phyloP scores from a whole-genome alignment of 2,888 invertebrate species.

The Ceriagrion tenellum region DNA sequence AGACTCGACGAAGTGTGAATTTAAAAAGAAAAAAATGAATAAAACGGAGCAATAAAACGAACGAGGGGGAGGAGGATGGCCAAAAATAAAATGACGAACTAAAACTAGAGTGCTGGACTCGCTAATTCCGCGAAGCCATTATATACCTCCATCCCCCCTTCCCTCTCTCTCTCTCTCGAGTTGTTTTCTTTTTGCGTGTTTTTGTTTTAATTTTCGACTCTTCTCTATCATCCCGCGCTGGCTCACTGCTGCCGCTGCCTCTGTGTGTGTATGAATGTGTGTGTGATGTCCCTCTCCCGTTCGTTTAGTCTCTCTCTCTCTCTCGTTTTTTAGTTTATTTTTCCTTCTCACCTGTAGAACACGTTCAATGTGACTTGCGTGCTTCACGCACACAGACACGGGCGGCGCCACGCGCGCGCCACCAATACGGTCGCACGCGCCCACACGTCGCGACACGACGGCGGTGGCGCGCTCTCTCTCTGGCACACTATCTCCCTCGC shows the following conservation, averaged over 20 bases:
- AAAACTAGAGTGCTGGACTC: slow-evolving; percentile 51
- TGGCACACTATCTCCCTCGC: slow-evolving; percentile 15
- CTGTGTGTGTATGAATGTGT: neutral
- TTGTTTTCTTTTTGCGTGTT: slow-evolving; percentile 52
- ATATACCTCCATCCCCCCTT: neutral
- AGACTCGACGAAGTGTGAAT: slow-evolving; percentile 65
- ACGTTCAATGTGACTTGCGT: slow-evolving; percentile 53
- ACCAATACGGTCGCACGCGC: neutral
- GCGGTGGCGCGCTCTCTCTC: neutral
- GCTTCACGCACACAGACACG: neutral
- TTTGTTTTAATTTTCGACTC: slow-evolving; percentile 30
- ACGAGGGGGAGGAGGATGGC: neutral
- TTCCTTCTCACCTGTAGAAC: slow-evolving; percentile 65
- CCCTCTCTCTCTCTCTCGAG: neutral
- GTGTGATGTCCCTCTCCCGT: neutral
- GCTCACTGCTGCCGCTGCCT: neutral
- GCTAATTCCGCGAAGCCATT: slow-evolving; percentile 65
- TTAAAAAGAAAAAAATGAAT: slow-evolving; percentile 37
- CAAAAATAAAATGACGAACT: slow-evolving; percentile 26
- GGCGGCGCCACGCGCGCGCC: neutral
- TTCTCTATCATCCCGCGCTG: neutral
- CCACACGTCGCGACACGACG: neutral
- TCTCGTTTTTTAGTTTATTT: slow-evolving; percentile 44
- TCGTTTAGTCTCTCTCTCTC: slow-evolving; percentile 21
- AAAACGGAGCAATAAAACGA: neutral